phyloP scores from a whole-genome alignment of 2,888 invertebrate genomes.

The Sclerodermus sp. region DNA sequence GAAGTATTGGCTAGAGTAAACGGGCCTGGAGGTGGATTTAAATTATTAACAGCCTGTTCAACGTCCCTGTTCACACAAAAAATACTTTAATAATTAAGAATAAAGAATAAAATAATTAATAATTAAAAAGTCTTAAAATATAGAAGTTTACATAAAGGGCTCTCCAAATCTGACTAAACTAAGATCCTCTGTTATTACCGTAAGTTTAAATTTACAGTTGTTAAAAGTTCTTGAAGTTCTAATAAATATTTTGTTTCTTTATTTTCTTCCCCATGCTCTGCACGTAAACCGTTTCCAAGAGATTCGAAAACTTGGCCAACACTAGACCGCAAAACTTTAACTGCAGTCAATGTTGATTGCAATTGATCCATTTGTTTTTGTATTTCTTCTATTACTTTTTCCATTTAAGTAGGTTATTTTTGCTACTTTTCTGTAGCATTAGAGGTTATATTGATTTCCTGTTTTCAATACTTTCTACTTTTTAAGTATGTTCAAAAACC shows the following conservation, averaged over 20 bases:
- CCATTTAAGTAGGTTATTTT: no score
- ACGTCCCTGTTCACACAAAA: slow-evolving; percentile 67
- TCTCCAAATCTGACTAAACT: no score
- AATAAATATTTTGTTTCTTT: slow-evolving; percentile 75
- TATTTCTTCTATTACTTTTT: no score
- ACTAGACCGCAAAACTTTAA: slow-evolving; percentile 78
- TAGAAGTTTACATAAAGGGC: slow-evolving; percentile 1
- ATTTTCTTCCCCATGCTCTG: slow-evolving; percentile 79
- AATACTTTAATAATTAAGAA: neutral
- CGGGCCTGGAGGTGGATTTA: slow-evolving; percentile 78
- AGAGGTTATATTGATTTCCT: no score
- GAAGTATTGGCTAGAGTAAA: slow-evolving; percentile 85
- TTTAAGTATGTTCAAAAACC: no score
- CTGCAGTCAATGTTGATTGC: slow-evolving; percentile 72
- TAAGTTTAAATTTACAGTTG: slow-evolving; percentile 78
- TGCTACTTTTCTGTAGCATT: no score
- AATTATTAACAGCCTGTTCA: slow-evolving; percentile 72
- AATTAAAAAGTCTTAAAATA: no score
- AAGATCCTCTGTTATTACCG: slow-evolving; percentile 60
- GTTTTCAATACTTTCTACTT: no score
- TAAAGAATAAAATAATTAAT: neutral
- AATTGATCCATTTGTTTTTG: slow-evolving; percentile 78
- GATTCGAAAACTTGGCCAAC: slow-evolving; percentile 85
- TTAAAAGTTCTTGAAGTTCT: slow-evolving; percentile 81
- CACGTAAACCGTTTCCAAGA: slow-evolving; percentile 77